Percentiles rank a stretch among this genome's conserved stretches.
phyloP scores from a whole-genome alignment of 2,888 invertebrate species.

The Thysanoteuthis rhombus region DNA sequence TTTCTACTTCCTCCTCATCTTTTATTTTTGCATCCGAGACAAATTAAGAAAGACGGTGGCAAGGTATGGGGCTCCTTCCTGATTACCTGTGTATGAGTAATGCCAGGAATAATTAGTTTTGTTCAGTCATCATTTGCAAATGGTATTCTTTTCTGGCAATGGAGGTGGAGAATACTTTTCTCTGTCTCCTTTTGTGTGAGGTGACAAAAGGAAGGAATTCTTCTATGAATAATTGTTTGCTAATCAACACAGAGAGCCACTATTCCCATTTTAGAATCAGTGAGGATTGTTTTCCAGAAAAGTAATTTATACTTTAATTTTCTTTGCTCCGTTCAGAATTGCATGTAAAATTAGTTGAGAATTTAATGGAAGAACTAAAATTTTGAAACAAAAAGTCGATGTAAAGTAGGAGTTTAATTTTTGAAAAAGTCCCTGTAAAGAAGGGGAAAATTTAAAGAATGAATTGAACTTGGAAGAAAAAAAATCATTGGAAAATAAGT shows the following conservation, averaged over 20 bases:
- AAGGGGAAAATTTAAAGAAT: too few species aligned
- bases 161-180: neutral
- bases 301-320: neutral
- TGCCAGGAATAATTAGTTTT: neutral
- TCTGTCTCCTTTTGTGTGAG: neutral
- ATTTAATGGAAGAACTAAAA: neutral
- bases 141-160: neutral
- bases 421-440: too few species aligned
- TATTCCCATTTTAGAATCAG: neutral
- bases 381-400: too few species aligned
- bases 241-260: neutral
- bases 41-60: too few species aligned
- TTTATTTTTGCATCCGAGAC: neutral
- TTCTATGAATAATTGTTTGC: neutral
- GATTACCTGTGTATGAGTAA: neutral
- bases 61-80: neutral
- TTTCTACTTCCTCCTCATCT: neutral
- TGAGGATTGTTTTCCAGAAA: neutral
- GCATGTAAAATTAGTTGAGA: neutral
- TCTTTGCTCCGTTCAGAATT: neutral
- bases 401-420: too few species aligned
- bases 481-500: too few species aligned
- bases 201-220: neutral
- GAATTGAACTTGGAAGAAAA: too few species aligned
- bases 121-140: neutral